phyloP scores from a whole-genome alignment of 1,140 invertebrate genomes.

The Liolophura sinensis region DNA sequence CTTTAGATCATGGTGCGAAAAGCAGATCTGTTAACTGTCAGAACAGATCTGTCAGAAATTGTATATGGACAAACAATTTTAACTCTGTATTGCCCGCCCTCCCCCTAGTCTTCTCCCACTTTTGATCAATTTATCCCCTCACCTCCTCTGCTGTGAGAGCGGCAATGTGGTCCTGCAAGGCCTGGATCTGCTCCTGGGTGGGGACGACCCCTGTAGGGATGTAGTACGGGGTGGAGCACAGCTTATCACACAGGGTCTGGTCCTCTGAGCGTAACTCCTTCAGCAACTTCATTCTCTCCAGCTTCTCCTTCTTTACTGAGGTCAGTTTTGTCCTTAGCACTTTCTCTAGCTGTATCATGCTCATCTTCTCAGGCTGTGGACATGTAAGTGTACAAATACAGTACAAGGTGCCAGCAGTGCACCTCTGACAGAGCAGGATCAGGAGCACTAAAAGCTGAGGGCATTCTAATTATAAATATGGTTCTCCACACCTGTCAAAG shows the following conservation, averaged over 20 bases:
- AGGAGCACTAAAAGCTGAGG: too few relatives aligned
- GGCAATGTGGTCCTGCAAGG: slow-evolving; percentile 42
- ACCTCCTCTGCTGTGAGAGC: slow-evolving; percentile 42
- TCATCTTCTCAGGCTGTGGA: slow-evolving; percentile 23
- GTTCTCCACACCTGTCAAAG: too few relatives aligned
- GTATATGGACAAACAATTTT: too few relatives aligned
- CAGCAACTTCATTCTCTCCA: slow-evolving; percentile 30
- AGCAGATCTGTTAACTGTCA: too few relatives aligned
- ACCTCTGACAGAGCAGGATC: too few relatives aligned
- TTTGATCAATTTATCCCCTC: slow-evolving; percentile 1
- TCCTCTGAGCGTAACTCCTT: slow-evolving; percentile 37
- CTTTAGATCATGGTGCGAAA: too few relatives aligned
- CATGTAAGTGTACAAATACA: slow-evolving; percentile 10
- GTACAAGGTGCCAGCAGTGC: too few relatives aligned
- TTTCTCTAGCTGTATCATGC: slow-evolving; percentile 47
- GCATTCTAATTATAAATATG: too few relatives aligned
- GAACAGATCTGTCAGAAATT: too few relatives aligned
- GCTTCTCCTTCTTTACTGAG: slow-evolving; percentile 34
- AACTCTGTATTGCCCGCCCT: too few relatives aligned
- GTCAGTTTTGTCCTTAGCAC: slow-evolving; percentile 35
- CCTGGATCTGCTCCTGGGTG: slow-evolving; percentile 36
- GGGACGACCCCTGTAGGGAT: slow-evolving; percentile 45
- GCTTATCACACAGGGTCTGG: slow-evolving; percentile 40
- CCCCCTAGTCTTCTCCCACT: background rate
- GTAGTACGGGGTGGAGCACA: slow-evolving; percentile 48